Conservation (phyloP, 2,797 vertebrate genomes). For the Pterois miles region DNA sequence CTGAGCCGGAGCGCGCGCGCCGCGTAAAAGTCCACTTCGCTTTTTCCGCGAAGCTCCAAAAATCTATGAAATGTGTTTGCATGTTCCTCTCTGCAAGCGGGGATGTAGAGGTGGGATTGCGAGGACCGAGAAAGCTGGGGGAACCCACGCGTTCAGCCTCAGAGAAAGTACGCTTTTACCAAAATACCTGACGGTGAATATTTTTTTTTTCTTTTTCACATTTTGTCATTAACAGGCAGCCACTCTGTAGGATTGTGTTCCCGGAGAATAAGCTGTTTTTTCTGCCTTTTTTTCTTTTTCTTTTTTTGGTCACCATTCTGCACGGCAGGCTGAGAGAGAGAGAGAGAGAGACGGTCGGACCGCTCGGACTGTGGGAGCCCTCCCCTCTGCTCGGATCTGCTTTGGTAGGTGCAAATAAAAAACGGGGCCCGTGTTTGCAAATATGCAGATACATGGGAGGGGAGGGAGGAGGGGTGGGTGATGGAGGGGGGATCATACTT, state of each 20-base stretch:
- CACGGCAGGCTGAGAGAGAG: slow-evolving; percentile 70
- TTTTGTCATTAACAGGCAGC: slow-evolving; percentile 49
- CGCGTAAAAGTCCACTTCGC: slow-evolving; percentile 88
- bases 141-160: slow-evolving; percentile 87
- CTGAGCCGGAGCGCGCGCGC: slow-evolving; percentile 7
- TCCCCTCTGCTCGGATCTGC: slow-evolving; percentile 82
- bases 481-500: slow-evolving; percentile 74
- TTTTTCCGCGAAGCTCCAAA: slow-evolving; percentile 92
- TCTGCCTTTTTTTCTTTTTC: slow-evolving; percentile 17
- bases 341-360: slow-evolving; percentile 44
- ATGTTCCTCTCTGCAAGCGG: slow-evolving; percentile 90
- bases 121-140: slow-evolving; percentile 86
- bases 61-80: slow-evolving; percentile 93
- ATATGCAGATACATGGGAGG: slow-evolving; percentile 84
- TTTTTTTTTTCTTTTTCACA: slow-evolving; percentile 50
- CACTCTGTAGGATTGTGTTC: slow-evolving; percentile 70
- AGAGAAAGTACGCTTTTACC: slow-evolving; percentile 83
- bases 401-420: slow-evolving; percentile 87
- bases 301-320: slow-evolving; percentile 72
- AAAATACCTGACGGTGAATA: slow-evolving; percentile 69
- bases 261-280: slow-evolving; percentile 74
- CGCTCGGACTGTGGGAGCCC: slow-evolving; percentile 80
- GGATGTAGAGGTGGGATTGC: slow-evolving; percentile 95
- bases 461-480: slow-evolving; percentile 54
- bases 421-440: slow-evolving; percentile 77